phyloP scores from a whole-genome alignment of 2,797 vertebrate genomes.

The Bradypus variegatus region DNA sequence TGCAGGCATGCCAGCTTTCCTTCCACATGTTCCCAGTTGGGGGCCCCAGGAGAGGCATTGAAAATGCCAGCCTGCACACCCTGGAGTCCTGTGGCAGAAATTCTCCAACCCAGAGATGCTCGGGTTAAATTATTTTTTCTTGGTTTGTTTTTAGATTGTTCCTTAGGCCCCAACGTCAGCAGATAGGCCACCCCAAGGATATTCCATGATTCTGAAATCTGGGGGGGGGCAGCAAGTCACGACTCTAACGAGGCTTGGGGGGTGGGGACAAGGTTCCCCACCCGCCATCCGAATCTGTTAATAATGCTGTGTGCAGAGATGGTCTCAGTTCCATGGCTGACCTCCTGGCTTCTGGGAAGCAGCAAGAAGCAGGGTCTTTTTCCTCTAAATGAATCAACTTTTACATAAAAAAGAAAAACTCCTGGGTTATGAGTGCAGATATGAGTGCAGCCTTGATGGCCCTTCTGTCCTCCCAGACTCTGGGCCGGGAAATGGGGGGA shows the following conservation, averaged over 20 bases:
- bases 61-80: fast-evolving
- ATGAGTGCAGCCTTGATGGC: neutral
- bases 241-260: fast-evolving
- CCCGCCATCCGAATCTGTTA: neutral
- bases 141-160: neutral
- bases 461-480: neutral
- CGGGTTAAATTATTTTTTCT: neutral
- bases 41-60: fast-evolving
- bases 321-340: fast-evolving
- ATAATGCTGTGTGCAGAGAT: fast-evolving
- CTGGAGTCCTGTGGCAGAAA: fast-evolving
- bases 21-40: fast-evolving
- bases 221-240: neutral
- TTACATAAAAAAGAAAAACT: neutral
- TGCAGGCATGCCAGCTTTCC: neutral
- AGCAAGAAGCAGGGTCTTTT: neutral
- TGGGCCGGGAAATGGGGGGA: neutral
- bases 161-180: neutral
- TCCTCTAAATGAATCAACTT: neutral
- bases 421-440: neutral
- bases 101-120: neutral
- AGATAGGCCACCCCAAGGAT: neutral
- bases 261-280: fast-evolving
- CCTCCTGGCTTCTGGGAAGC: neutral
- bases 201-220: neutral